Evolutionary conservation across 2,113 vertebrate genomes (phyloP), one percentile per base, ranked within the genome.

Genomic region (Perca schrenkii): DNA sequence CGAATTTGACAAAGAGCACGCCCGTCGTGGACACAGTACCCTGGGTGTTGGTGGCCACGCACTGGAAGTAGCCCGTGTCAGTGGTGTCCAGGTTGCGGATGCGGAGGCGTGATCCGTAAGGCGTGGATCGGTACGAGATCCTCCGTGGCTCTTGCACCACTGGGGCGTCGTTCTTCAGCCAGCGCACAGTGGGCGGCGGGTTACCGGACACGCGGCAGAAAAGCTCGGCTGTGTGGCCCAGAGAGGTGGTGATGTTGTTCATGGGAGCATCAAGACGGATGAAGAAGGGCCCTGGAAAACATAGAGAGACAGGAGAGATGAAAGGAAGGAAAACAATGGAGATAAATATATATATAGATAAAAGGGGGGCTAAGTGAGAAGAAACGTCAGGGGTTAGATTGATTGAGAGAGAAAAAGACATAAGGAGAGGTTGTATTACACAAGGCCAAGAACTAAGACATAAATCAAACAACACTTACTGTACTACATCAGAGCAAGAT

Each of bases 31-130:
- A 99, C 1, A 99, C 98, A 0, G 95, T 97, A 22, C 96, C 97
- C 47, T 96, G 94, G 89, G 90, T 94, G 2, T 97, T 99, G 11
- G 95, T 96, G 0, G 98, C 98, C 19, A 97, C 96, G 0, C 98
- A 99, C 95, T 99, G 98, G 95, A 99, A 99, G 93, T 99, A 99
- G 54, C 98, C 98, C 0, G 98, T 99, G 89, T 99, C 98, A 0
- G 98, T 99, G 0, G 98, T 99, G 92, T 99, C 98, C 0, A 99
- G 96, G 93, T 99, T 99, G 67, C 97, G 95, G 66, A 99, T 99
- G 2, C 98, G 95, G 34, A 99, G 95, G 0, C 98, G 96, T 0
- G 98, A 99, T 1, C 98, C 98, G 0, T 97, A 99, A 22, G 83
- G 74, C 0, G 92, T 99, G 56, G 96, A 92, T 0, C 97, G 94